Percentiles rank a stretch among this genome's conserved stretches.
phyloP scores from a whole-genome alignment of 2,113 vertebrate genomes.

The Phaetusa simplex region DNA sequence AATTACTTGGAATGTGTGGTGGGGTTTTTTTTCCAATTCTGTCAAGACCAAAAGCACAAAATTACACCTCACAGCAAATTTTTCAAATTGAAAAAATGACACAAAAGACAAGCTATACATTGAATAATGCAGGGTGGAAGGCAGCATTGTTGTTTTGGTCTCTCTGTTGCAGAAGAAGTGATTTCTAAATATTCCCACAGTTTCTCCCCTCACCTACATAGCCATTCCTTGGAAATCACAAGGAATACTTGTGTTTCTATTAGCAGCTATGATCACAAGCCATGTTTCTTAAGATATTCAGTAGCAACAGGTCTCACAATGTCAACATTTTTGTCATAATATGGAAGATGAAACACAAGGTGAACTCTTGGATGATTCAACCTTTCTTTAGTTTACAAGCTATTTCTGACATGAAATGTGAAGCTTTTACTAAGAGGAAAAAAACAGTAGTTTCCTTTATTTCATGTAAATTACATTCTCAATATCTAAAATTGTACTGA shows the following conservation, averaged over 20 bases:
- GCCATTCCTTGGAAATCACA: background rate
- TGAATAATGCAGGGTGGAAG: background rate
- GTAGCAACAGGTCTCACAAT: background rate
- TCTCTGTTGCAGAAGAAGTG: background rate
- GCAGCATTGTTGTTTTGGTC: background rate
- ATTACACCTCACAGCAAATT: background rate
- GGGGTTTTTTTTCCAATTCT: background rate
- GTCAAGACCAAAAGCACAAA: background rate
- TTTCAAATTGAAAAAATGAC: background rate
- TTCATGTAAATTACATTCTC: background rate
- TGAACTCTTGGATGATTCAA: background rate
- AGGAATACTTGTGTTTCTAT: background rate
- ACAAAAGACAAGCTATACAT: background rate
- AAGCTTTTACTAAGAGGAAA: background rate
- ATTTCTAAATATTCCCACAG: background rate
- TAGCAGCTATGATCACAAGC: background rate
- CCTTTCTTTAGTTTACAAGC: background rate
- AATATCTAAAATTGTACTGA: background rate
- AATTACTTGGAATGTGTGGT: background rate
- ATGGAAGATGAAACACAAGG: background rate
- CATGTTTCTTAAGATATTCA: background rate
- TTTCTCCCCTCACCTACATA: background rate
- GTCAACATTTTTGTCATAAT: background rate
- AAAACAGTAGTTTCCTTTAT: background rate
- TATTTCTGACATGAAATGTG: background rate